Evolutionary conservation across 2,113 vertebrate genomes (phyloP).

Genomic region (Peromyscus californicus): DNA sequence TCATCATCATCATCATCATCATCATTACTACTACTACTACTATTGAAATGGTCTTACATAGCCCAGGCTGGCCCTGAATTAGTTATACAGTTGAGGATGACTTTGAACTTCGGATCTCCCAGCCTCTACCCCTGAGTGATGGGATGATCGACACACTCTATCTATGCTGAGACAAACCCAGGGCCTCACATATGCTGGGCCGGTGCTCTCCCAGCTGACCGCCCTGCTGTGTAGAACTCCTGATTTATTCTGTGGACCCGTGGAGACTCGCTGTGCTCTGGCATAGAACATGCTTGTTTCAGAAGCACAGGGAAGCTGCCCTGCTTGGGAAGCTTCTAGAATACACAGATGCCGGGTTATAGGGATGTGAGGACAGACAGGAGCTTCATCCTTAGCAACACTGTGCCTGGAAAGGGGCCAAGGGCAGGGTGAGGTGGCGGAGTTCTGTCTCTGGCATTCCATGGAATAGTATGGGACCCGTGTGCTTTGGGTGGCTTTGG

Average conservation of each 20-base stretch:
- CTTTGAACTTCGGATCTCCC: neutral
- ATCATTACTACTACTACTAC: neutral
- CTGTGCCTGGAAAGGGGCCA: neutral
- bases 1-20: too few species aligned
- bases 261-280: neutral
- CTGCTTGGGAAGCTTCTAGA: neutral
- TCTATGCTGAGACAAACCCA: too few species aligned
- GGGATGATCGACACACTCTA: neutral
- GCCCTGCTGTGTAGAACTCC: neutral
- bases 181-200: too few species aligned
- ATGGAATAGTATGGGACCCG: fast-evolving
- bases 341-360: neutral
- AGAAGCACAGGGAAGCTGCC: neutral
- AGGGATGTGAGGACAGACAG: neutral
- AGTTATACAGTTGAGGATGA: neutral
- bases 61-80: neutral
- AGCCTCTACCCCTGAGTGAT: too few species aligned
- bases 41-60: too few species aligned
- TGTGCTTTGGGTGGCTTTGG: neutral
- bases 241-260: neutral
- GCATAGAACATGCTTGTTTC: neutral
- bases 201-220: too few species aligned
- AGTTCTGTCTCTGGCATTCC: neutral
- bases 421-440: fast-evolving
- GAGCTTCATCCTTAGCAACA: neutral